phyloP scores from a whole-genome alignment of 2,797 vertebrate species.

The Chrysocyon brachyurus region DNA sequence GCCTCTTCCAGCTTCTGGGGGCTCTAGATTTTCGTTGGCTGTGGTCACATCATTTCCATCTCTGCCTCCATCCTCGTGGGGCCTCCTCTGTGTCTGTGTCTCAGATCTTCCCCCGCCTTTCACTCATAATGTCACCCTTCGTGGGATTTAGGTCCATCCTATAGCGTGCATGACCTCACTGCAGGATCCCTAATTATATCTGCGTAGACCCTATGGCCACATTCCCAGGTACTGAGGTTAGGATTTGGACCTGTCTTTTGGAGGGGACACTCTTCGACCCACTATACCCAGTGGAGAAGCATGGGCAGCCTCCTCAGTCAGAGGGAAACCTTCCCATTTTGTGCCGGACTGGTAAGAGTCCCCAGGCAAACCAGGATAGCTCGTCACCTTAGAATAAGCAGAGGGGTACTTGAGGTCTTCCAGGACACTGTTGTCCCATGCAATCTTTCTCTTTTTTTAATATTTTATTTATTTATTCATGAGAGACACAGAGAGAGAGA shows the following conservation, averaged over 20 bases:
- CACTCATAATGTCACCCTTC: too few relatives aligned
- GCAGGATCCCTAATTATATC: neutral
- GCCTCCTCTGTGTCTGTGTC: neutral
- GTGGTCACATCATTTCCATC: rapidly evolving
- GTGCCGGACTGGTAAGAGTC: neutral
- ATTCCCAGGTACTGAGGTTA: too few relatives aligned
- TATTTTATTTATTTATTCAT: too few relatives aligned
- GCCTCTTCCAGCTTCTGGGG: neutral
- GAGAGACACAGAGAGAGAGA: too few relatives aligned
- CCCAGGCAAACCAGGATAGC: neutral
- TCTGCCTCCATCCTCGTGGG: rapidly evolving
- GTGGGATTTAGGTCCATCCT: neutral
- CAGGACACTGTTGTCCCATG: neutral
- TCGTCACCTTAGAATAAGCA: neutral
- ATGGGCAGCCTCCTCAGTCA: neutral
- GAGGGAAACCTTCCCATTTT: neutral
- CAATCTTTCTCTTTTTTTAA: too few relatives aligned
- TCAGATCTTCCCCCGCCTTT: neutral
- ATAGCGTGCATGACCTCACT: neutral
- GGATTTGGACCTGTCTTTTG: neutral
- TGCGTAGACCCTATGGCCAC: neutral
- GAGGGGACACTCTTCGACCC: neutral
- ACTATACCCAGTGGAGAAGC: neutral
- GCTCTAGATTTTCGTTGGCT: rapidly evolving
- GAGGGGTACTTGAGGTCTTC: neutral